Evolutionary conservation across 1,140 invertebrate genomes (phyloP), one percentile per base, ranked within the genome.

Genomic region (Zaprionus davidi): DNA sequence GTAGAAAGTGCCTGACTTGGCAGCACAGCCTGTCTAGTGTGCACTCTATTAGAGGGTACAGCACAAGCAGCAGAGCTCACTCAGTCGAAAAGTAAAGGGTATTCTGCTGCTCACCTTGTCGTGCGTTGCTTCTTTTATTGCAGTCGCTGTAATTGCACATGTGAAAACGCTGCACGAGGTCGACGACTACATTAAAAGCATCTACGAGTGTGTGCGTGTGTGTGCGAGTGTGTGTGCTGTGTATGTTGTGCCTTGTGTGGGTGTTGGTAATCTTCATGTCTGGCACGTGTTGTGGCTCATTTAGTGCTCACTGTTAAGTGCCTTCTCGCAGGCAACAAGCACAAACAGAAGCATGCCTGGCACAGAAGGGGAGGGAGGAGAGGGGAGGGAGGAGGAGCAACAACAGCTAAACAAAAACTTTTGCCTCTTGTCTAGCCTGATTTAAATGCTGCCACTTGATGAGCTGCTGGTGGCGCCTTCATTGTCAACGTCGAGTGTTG

Each of bases 131-230:
- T 44, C 22, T 38, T 59, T 24, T 24, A 59, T 59, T 44, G 34
- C 49, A 13, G 57, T 59, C 49, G 26, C 34, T 55, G 56, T 68
- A 68, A 73, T 73, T 68, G 64, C 71, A 38, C 63, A 58, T 67
- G 71, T 60, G 71, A 65, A 64, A 53, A 38, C 49, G 68, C 60
- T 68, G 60, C 74, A 74, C 53, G 78, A 78, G 81, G 78, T 84
- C 78, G 84, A 84, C 81, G 82, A 78, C 81, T 85, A 85, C 58
- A 81, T 85, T 69, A 81, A 44, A 69, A 81, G 49, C 73, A 63
- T 46, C 22, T 53, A 22, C 15, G 9, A 49, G 34, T 59, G 41
- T 58, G 24, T 26, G 55, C 11, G 0, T 12, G 57, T 34, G 4
- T 38, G 51, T 12, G 46, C 24, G 41, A 5, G 41, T 46, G 41